Conservation (phyloP, 2,888 invertebrate species). For the Drosophila picticornis region DNA sequence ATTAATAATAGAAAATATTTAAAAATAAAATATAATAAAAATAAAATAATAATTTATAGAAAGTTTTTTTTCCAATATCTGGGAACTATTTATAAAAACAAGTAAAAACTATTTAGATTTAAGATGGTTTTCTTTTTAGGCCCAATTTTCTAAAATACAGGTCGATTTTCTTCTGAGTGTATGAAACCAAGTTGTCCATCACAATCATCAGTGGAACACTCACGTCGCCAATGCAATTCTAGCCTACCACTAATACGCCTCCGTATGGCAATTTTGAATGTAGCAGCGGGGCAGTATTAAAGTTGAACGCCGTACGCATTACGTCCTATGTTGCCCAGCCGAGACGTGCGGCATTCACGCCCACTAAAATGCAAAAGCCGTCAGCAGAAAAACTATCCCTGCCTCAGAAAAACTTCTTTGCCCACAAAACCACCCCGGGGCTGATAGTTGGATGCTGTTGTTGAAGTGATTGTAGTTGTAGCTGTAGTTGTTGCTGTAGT, state of each 20-base stretch:
- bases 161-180: neutral
- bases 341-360: slow-evolving; percentile 61
- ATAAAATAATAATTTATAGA: neutral
- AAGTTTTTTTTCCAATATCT: neutral
- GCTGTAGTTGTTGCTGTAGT: slow-evolving; percentile 1
- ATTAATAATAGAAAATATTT: neutral
- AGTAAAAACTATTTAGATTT: neutral
- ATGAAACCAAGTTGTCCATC: slow-evolving; percentile 21
- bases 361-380: slow-evolving; percentile 46
- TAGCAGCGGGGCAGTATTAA: slow-evolving; percentile 9
- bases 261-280: slow-evolving; percentile 52
- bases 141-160: neutral
- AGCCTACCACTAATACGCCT: slow-evolving; percentile 28
- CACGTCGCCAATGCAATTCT: slow-evolving; percentile 51
- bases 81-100: neutral
- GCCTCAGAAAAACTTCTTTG: slow-evolving; percentile 46
- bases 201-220: slow-evolving; percentile 45
- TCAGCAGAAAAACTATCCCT: slow-evolving; percentile 64
- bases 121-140: neutral
- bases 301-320: slow-evolving; percentile 65
- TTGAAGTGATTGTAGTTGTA: slow-evolving; percentile 9
- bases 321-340: slow-evolving; percentile 41
- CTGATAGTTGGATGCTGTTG: slow-evolving; percentile 5
- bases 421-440: slow-evolving; percentile 31
- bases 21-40: too few species aligned